Conservation (phyloP, 2,113 vertebrate species). For the Neofelis nebulosa region DNA sequence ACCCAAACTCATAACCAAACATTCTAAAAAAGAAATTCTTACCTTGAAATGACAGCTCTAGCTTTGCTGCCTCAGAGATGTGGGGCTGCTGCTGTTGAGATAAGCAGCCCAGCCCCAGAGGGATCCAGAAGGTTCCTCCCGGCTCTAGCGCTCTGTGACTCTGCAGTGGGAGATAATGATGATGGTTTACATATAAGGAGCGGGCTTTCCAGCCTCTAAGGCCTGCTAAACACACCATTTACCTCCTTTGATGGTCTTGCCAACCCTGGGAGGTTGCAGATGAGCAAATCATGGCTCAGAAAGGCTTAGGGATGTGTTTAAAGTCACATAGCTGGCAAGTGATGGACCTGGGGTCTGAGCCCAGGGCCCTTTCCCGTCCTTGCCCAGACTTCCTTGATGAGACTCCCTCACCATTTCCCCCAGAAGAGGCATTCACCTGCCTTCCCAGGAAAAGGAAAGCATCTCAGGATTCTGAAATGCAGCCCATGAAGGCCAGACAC, state of each 20-base stretch:
- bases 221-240: neutral
- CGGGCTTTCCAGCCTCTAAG: neutral
- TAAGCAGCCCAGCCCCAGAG: conserved; percentile 40
- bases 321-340: neutral
- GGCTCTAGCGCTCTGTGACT: neutral
- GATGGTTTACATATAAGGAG: neutral
- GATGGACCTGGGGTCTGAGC: neutral
- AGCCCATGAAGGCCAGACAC: neutral
- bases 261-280: neutral
- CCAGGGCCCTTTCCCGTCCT: neutral
- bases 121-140: conserved; percentile 35
- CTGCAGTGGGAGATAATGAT: conserved; percentile 43
- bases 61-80: conserved; percentile 3
- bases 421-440: neutral
- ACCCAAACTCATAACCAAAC: conserved; percentile 8
- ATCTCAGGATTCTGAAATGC: neutral
- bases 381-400: neutral
- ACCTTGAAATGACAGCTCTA: conserved; percentile 47
- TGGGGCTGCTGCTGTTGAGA: conserved; percentile 52
- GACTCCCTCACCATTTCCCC: neutral
- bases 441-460: neutral
- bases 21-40: conserved; percentile 39
- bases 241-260: neutral
- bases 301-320: neutral
- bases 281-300: neutral